Evolutionary conservation across 2,797 vertebrate species (phyloP).

Genomic region (Danionella dracula): DNA sequence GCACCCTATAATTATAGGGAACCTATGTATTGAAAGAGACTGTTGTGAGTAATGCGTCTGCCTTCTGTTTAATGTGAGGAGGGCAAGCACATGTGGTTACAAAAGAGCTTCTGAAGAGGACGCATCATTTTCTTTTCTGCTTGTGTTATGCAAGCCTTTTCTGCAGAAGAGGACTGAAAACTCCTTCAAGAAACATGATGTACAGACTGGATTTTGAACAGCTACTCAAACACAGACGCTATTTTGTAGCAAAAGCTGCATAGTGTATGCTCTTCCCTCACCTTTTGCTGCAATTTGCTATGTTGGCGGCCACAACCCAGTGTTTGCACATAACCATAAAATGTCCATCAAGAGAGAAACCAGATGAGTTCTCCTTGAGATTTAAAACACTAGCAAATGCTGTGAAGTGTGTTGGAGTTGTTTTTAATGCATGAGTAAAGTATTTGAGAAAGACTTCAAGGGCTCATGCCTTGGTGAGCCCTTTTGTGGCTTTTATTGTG

Average conservation of each 20-base stretch:
- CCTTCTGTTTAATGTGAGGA: conserved; percentile 37
- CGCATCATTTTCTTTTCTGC: conserved; percentile 28
- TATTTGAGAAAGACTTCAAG: no score
- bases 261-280: neutral
- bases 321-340: neutral
- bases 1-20: neutral
- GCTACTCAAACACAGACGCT: conserved; percentile 22
- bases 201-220: conserved; percentile 16
- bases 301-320: neutral
- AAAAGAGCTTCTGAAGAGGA: conserved; percentile 34
- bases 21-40: conserved; percentile 27
- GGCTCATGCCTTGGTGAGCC: no score
- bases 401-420: no score
- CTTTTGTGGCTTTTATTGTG: no score
- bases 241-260: conserved; percentile 28
- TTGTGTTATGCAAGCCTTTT: conserved; percentile 55
- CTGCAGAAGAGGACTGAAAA: conserved; percentile 40
- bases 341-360: neutral
- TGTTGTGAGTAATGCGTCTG: conserved; percentile 6
- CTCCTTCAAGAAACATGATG: conserved; percentile 9
- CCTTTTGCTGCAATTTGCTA: neutral
- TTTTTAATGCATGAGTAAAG: no score
- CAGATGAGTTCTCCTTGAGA: neutral
- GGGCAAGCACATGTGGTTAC: conserved; percentile 28
- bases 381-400: no score